phyloP scores from a whole-genome alignment of 1,140 invertebrate species.

The Stegodyphus mimosarum region DNA sequence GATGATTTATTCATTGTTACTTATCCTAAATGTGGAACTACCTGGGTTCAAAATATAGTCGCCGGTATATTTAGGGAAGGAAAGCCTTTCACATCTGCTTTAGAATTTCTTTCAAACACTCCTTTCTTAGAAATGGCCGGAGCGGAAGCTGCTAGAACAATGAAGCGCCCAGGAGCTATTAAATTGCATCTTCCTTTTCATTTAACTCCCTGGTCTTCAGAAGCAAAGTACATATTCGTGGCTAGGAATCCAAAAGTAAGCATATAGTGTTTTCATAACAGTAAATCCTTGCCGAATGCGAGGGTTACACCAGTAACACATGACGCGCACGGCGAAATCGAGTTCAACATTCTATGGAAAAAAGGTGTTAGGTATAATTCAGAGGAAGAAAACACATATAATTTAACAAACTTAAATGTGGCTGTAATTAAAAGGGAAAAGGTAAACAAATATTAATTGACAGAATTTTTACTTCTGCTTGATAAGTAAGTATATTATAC shows the following conservation, averaged over 20 bases:
- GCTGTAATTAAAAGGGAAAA: too few species aligned
- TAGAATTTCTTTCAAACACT: conserved; percentile 32
- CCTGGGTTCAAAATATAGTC: conserved; percentile 58
- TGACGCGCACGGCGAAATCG: too few species aligned
- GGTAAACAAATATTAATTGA: too few species aligned
- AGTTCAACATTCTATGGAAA: too few species aligned
- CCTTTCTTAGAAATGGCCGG: conserved; percentile 55
- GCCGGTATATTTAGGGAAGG: conserved; percentile 43
- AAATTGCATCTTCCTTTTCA: conserved; percentile 54
- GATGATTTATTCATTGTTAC: conserved; percentile 60
- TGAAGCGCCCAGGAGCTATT: conserved; percentile 44
- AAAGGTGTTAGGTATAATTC: too few species aligned
- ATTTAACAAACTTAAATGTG: too few species aligned
- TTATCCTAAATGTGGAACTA: conserved; percentile 61
- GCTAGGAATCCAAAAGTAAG: conserved; percentile 48
- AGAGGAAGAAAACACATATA: too few species aligned
- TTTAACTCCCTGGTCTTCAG: conserved; percentile 27
- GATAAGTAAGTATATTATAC: too few species aligned
- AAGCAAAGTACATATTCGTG: conserved; percentile 52
- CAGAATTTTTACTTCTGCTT: too few species aligned
- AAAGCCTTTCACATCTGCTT: neutral
- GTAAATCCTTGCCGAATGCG: too few species aligned
- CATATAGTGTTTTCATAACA: neutral
- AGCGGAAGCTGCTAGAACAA: conserved; percentile 21
- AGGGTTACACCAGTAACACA: too few species aligned